Conservation (phyloP, 2,113 vertebrate genomes). For the Psettodes erumei region DNA sequence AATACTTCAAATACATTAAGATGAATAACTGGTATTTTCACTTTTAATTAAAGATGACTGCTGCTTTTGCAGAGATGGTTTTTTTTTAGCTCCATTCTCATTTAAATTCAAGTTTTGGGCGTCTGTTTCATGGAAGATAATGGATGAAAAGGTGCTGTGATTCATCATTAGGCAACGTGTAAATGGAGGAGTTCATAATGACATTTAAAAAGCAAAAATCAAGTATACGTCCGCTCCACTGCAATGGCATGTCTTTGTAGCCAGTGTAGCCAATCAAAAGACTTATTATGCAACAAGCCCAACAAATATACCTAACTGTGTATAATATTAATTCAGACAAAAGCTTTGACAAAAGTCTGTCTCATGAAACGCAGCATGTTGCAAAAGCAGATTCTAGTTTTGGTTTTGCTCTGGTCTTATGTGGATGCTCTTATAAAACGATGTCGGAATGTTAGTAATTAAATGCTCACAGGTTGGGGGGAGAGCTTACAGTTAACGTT, state of each 20-base stretch:
- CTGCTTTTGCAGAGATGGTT: slow-evolving; percentile 3
- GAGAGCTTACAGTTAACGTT: slow-evolving; percentile 19
- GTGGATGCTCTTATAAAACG: background rate
- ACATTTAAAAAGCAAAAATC: slow-evolving; percentile 6
- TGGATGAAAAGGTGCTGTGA: slow-evolving; percentile 20
- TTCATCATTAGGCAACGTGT: background rate
- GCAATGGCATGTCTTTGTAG: background rate
- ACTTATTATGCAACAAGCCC: background rate
- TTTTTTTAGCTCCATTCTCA: background rate
- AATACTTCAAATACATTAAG: background rate
- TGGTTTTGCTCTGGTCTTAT: background rate
- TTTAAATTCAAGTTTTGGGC: too few relatives aligned
- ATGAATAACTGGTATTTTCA: background rate
- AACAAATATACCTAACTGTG: background rate
- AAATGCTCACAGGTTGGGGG: background rate
- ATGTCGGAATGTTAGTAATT: background rate
- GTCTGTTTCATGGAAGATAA: slow-evolving; percentile 1
- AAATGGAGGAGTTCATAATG: background rate
- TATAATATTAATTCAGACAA: background rate
- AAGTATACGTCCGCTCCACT: background rate
- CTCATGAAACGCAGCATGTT: background rate
- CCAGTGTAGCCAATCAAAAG: background rate
- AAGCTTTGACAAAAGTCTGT: slow-evolving; percentile 7
- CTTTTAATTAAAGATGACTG: background rate
- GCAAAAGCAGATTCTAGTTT: slow-evolving; percentile 3